Evolutionary conservation across 2,888 invertebrate species (phyloP), one percentile per base, ranked within the genome.

Genomic region (Mylabris sibirica): DNA sequence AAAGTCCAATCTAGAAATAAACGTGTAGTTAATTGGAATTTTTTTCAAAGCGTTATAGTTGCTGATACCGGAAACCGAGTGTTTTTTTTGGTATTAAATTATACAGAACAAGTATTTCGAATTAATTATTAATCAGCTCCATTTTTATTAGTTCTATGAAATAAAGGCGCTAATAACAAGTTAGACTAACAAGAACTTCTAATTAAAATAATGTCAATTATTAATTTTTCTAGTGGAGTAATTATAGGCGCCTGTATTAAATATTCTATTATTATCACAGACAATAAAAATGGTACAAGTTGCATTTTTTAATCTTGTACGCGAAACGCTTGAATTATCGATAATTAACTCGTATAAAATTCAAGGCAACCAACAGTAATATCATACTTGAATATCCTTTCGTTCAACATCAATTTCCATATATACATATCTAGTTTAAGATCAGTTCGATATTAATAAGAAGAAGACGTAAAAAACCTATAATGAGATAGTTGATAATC

Each of bases 21-120:
- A 64, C 57, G 64, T 68, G 64, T 64, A 68, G 64, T 68, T 68
- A 64, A 64, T 64, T 64, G 60, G 53, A 64, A 61, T 64, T 62
- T 44, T 44, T 44, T 17, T 17, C 6, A 57, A 26, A 62, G 60
- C 63, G 60, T 60, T 64, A 53, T 61, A 60, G 61, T 68, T 64
- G 67, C 67, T 68, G 62, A 53, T 62, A 62, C 24, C 30, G 65
- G 44, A 57, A 57, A 68, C 59, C 34, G 64, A 17, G 14, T 38
- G 3, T 44, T 44, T 44, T 44, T 9, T 49, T 20, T 20, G 3
- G 17, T 17, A 17, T 44, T 44, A 17, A 17, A 44, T 20, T 20
- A 20, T 20, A 3, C 17, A 20, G 49, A 49, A n/a, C 49, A 49
- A 49, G 20, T 49, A 49, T 20, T 30, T 49, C 20, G 49, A 20